Base-by-base conservation (phyloP, 2,888 invertebrate species). In the Drosophila limbata region DNA sequence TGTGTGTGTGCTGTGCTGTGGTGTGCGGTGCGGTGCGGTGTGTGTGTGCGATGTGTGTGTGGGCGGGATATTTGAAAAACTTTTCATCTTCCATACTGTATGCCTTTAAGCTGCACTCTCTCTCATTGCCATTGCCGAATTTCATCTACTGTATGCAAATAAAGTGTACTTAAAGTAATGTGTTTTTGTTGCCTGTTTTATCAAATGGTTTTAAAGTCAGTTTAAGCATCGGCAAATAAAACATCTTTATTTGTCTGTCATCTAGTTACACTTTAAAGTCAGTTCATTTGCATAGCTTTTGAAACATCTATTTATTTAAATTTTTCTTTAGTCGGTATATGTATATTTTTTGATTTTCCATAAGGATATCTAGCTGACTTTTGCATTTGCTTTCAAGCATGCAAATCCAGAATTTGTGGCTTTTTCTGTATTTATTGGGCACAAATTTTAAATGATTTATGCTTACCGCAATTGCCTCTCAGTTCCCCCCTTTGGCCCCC, bases 391-490 rank as follows among this genome's bases (percentile, higher is more conserved):
- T 65, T 63, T 74, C 61, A 67, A 65, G 69, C 69, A 80, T 48
- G 69, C 63, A 81, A 73, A 73, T 75, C 79, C 56, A 53, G 76
- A 56, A 79, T 87, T 75, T 84, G 79, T 87, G 89, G 83, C 84
- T 84, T 74, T 64, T 28, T 57, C 55, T 56, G 69, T 89, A 87
- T 89, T 78, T 84, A 81, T 84, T 87, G 89, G 84, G 84, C 89
- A 87, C 88, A 87, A 87, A 89, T 89, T 84, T 89, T 81, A 84
- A 89, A 88, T 89, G 84, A 84, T 84, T 84, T 84, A 84, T 84
- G 83, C 73, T 87, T 61, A 82, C 88, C 89, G 66, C 84, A 84
- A 83, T 87, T 83, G 84, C 84, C 87, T 69, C 51, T 62, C 50
- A 50, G 33, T 35, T 31, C 51, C 51, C 17, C 44, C 25, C 25